A percentile compares a stretch with the other conserved stretches of the same genome.
Conservation (phyloP, 2,113 vertebrate species). For the Cheirogaleus medius region DNA sequence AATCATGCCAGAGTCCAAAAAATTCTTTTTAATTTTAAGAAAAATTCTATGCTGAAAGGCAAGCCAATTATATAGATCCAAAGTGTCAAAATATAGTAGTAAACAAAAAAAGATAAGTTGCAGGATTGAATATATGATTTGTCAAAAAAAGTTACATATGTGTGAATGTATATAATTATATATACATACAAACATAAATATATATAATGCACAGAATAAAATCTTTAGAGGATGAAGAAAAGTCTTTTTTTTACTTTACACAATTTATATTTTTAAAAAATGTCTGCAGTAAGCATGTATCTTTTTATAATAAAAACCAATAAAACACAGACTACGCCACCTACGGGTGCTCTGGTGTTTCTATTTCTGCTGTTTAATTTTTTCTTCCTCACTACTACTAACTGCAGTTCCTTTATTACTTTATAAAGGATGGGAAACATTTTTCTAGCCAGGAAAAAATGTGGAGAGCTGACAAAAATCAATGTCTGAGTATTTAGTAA, state of each 20-base stretch:
- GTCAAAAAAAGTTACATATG: neutral
- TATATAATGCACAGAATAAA: neutral
- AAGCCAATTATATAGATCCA: neutral
- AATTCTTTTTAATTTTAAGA: neutral
- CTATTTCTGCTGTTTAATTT: neutral
- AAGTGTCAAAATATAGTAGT: neutral
- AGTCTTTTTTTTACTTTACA: neutral
- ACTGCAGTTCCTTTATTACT: neutral
- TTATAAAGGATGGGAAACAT: neutral
- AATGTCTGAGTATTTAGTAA: neutral
- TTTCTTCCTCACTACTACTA: neutral
- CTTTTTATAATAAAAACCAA: neutral
- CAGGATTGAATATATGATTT: neutral
- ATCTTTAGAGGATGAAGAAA: neutral
- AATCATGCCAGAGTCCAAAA: neutral
- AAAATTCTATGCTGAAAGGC: neutral
- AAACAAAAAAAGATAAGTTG: neutral
- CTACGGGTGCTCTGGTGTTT: neutral
- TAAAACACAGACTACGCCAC: neutral
- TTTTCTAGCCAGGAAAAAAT: neutral
- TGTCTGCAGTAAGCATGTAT: neutral
- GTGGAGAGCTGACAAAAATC: neutral
- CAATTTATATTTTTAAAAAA: neutral
- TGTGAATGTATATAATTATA: neutral
- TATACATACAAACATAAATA: neutral